Evolutionary conservation across 2,888 invertebrate genomes (phyloP).

Genomic region (Eilema sororculum): DNA sequence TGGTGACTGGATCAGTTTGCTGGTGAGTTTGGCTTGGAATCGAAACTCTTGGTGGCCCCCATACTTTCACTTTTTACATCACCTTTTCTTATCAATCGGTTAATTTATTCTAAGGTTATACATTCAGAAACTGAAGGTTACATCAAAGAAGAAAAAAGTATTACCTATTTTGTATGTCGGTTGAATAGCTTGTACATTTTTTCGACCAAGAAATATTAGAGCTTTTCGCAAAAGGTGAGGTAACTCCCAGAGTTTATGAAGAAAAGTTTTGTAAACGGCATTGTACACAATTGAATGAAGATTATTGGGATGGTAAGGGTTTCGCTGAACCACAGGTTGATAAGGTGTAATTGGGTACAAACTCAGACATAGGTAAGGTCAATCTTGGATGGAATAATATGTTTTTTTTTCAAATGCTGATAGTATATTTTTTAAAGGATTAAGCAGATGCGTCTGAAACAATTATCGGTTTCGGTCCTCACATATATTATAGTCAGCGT

Average conservation of each 20-base stretch:
- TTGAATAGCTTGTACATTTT: background rate
- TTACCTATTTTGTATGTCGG: background rate
- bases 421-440: background rate
- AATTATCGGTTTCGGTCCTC: too few species aligned
- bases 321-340: background rate
- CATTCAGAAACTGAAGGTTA: background rate
- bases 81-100: too few species aligned
- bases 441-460: too few species aligned
- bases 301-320: slow-evolving; percentile 4
- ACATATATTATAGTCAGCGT: too few species aligned
- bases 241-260: background rate
- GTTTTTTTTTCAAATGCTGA: background rate
- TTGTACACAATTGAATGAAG: slow-evolving; percentile 7
- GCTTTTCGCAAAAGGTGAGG: background rate
- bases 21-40: too few species aligned
- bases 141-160: background rate
- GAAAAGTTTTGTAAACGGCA: background rate
- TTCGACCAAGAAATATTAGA: background rate
- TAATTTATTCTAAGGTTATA: too few species aligned
- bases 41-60: too few species aligned
- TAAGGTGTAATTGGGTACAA: background rate
- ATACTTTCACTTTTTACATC: too few species aligned
- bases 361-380: slow-evolving; percentile 7
- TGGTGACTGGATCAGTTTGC: too few species aligned
- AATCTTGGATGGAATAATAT: background rate